Evolutionary conservation across 2,888 invertebrate genomes (phyloP), one percentile per base, ranked within the genome.

Genomic region (Zaprionus bogoriensis): DNA sequence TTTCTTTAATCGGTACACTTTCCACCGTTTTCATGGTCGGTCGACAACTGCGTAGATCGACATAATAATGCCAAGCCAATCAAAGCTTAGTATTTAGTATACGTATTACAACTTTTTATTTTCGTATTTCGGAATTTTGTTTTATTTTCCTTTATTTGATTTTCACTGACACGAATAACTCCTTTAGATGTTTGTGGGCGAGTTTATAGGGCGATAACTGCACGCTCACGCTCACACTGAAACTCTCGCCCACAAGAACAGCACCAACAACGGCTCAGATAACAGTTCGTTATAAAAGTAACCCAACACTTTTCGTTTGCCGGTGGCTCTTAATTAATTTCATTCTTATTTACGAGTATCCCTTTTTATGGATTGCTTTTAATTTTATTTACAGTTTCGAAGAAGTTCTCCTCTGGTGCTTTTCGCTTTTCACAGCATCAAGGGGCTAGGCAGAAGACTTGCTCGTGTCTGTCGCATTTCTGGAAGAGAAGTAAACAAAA

Each of bases 11-110:
- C 44, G 59, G 59, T 63, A 52, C 42, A 79, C 80, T 80, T 80
- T 80, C 69, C 61, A 69, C 50, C 69, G 54, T 79, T 79, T 79
- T 79, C 71, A 82, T 71, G 83, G 80, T 61, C 57, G 54, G 25
- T 36, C 63, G 54, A 68, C 67, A 63, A 50, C 61, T 63, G 59
- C 67, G 58, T 65, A 42, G 67, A 54, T 64, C 47, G 25, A 10
- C 25, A 48, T 46, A 54, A 58, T 70, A 72, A 74, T 71, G 67
- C 50, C 58, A 74, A 68, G 67, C 50, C 58, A 74, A 68, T 71
- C 53, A 63, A 71, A 74, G 55, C n/a, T 41, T 22, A 41, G 32
- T 36, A 36, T 30, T 30, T 30, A 10, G 28, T 19, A 38, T 41
- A 22, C 10, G n/a, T 41, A 20, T 41, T 41, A 17, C 10, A 17